Percentiles rank a stretch among this genome's conserved stretches.
Evolutionary conservation across 2,888 invertebrate species (phyloP).

Genomic region (Mantis religiosa): DNA sequence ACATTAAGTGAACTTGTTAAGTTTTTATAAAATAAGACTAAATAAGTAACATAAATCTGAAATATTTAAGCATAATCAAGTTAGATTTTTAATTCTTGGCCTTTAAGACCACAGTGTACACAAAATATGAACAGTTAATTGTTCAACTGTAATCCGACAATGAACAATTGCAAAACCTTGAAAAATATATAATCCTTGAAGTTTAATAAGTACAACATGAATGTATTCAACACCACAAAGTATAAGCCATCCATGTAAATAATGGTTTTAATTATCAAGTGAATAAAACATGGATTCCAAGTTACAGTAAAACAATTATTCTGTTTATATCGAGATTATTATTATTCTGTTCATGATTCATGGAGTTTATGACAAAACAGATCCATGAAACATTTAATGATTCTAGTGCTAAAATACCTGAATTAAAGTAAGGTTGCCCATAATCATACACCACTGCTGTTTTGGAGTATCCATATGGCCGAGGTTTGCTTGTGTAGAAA

Average conservation of each 20-base stretch:
- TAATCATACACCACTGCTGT: slow-evolving; percentile 62
- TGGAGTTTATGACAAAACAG: background rate
- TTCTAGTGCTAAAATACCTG: slow-evolving; percentile 50
- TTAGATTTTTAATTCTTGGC: too few relatives aligned
- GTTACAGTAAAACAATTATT: background rate
- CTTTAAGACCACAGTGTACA: too few relatives aligned
- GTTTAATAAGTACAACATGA: background rate
- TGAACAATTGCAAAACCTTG: too few relatives aligned
- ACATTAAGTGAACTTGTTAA: too few relatives aligned
- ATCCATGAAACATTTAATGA: background rate
- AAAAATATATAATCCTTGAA: background rate
- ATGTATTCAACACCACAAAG: background rate
- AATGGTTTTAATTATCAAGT: background rate
- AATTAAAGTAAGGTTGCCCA: slow-evolving; percentile 69
- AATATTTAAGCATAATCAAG: too few relatives aligned
- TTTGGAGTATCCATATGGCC: slow-evolving; percentile 68
- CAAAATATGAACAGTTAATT: too few relatives aligned
- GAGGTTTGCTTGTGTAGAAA: slow-evolving; percentile 83
- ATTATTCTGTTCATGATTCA: background rate
- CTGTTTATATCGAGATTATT: too few relatives aligned
- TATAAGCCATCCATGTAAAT: background rate
- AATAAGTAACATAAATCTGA: too few relatives aligned
- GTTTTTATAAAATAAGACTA: too few relatives aligned
- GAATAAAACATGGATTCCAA: background rate
- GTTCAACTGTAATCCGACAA: too few relatives aligned